Percentiles rank a stretch among this genome's conserved stretches.
Conservation (phyloP, 2,113 vertebrate species). For the Anolis sagrei region DNA sequence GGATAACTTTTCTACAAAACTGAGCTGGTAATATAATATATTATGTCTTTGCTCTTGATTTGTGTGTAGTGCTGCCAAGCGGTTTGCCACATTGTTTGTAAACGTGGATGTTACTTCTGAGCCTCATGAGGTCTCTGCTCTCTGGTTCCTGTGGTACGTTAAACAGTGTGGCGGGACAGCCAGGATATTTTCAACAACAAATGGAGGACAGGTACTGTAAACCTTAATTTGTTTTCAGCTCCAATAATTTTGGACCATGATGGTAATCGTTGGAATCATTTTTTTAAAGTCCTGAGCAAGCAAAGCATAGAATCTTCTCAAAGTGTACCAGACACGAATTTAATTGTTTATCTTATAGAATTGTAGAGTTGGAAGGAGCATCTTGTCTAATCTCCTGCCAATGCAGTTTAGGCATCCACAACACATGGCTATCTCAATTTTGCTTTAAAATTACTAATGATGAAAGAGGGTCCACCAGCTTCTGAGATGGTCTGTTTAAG, state of each 20-base stretch:
- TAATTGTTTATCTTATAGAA: neutral
- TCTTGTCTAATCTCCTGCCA: no score
- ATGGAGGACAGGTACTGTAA: slow-evolving; percentile 91
- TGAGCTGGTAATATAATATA: neutral
- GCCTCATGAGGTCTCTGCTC: slow-evolving; percentile 93
- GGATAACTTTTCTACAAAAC: neutral
- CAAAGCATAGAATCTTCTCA: slow-evolving; percentile 8
- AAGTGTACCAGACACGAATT: neutral
- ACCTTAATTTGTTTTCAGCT: neutral
- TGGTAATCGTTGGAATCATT: neutral
- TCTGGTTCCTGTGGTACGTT: slow-evolving; percentile 98
- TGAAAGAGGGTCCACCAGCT: no score
- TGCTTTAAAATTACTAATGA: no score
- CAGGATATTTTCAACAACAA: slow-evolving; percentile 92
- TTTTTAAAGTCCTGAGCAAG: neutral
- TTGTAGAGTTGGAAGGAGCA: no score
- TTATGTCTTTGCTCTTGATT: slow-evolving; percentile 13
- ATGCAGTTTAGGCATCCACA: no score
- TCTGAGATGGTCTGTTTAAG: no score
- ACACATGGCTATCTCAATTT: no score
- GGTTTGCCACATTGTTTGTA: slow-evolving; percentile 90
- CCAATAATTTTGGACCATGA: no score
- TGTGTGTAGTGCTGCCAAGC: slow-evolving; percentile 78
- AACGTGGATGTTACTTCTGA: slow-evolving; percentile 95
- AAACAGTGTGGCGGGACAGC: slow-evolving; percentile 94